Percentiles rank a stretch among this genome's conserved stretches.
Conservation (phyloP, 2,113 vertebrate genomes). For the Mungos mungo region DNA sequence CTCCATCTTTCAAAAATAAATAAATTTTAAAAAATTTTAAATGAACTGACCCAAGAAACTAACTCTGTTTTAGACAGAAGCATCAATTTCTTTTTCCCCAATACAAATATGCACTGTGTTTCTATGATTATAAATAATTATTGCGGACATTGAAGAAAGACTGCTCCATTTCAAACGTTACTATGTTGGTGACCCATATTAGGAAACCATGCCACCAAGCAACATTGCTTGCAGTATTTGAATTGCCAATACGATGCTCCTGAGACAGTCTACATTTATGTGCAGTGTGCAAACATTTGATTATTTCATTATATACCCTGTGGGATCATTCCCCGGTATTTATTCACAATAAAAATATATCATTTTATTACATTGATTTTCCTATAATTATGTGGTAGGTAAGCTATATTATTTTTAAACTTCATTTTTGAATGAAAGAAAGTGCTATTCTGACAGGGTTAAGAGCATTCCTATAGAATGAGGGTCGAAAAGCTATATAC, state of each 20-base stretch:
- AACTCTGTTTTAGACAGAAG: neutral
- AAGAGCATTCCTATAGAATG: neutral
- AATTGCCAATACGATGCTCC: neutral
- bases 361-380: neutral
- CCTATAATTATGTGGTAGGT: neutral
- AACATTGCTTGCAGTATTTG: neutral
- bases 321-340: neutral
- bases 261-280: neutral
- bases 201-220: neutral
- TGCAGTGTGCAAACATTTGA: neutral
- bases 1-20: too few relatives aligned
- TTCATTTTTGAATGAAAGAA: conserved; percentile 20
- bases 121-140: neutral
- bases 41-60: neutral
- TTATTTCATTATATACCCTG: neutral
- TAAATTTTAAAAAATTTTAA: too few relatives aligned
- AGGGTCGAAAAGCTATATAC: neutral
- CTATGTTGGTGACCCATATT: neutral
- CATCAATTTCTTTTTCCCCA: neutral
- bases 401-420: neutral
- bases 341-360: neutral
- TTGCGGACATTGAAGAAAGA: neutral
- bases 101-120: neutral
- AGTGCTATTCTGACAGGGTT: neutral
- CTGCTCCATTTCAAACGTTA: neutral